phyloP scores from a whole-genome alignment of 2,113 vertebrate genomes.

The Microtus montanus region DNA sequence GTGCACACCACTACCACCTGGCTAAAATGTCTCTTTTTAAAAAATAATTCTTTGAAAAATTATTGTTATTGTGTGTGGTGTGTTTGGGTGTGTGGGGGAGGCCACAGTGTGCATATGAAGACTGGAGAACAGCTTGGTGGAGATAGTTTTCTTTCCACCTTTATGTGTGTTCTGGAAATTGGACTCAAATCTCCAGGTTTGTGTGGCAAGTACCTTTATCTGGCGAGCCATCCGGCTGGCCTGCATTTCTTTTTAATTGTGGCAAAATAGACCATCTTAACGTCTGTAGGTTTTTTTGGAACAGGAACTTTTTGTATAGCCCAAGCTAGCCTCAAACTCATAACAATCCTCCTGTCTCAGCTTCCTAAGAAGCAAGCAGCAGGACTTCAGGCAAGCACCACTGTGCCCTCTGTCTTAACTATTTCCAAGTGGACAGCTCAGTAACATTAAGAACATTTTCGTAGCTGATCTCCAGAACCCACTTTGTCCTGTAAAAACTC shows the following conservation, averaged over 20 bases:
- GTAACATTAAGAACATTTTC: not conserved
- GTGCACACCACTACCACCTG: not conserved
- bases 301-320: not conserved
- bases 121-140: not conserved
- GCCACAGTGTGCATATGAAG: not conserved
- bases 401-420: not conserved
- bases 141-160: not conserved
- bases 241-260: not conserved
- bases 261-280: constrained; percentile 11
- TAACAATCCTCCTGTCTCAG: not conserved
- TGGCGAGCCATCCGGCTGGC: not conserved
- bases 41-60: not conserved
- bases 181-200: not conserved
- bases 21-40: not conserved
- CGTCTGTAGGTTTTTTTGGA: not conserved
- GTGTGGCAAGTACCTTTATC: not conserved
- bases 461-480: not conserved
- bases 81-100: not conserved
- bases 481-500: constrained; percentile 29
- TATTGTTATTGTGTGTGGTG: not conserved
- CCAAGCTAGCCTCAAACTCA: not conserved
- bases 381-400: not conserved
- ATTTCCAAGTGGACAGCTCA: constrained; percentile 31
- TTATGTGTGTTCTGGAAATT: not conserved
- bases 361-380: not conserved